Percentiles rank a stretch among this genome's conserved stretches.
Evolutionary conservation across 2,888 invertebrate genomes (phyloP).

Genomic region (Yponomeuta sedellus): DNA sequence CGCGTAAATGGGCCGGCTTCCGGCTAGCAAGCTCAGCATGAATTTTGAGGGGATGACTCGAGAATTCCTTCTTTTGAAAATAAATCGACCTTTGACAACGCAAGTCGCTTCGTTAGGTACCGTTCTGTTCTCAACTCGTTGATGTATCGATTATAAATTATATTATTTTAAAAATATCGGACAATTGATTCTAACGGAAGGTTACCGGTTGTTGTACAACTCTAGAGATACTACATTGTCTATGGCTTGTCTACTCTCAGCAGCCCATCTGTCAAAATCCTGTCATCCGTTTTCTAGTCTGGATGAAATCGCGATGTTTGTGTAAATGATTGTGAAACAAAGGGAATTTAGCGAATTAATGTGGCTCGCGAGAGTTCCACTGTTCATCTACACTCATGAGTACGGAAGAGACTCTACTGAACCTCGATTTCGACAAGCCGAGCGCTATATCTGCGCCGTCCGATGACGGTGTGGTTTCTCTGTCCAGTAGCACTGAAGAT

Average conservation of each 20-base stretch:
- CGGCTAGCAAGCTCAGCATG: no score
- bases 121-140: no score
- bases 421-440: slow-evolving; percentile 79
- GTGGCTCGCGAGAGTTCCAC: slow-evolving; percentile 64
- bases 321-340: slow-evolving; percentile 74
- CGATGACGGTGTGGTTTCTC: slow-evolving; percentile 77
- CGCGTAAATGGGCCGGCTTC: no score
- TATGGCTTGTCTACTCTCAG: not conserved
- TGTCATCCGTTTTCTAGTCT: slow-evolving; percentile 40
- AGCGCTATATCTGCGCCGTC: slow-evolving; percentile 59
- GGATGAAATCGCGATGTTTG: slow-evolving; percentile 60
- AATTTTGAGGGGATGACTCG: no score
- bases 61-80: no score
- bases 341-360: slow-evolving; percentile 69
- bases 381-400: slow-evolving; percentile 75
- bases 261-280: not conserved
- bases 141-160: not conserved
- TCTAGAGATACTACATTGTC: slow-evolving; percentile 19
- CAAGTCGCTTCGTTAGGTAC: no score
- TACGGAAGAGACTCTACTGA: slow-evolving; percentile 79
- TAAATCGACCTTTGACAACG: no score
- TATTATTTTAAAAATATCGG: not conserved
- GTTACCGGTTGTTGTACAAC: slow-evolving; percentile 25
- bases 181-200: not conserved
- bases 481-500: slow-evolving; percentile 80